Percentiles rank a stretch among this genome's conserved stretches.
phyloP scores from a whole-genome alignment of 2,797 vertebrate species.

The Protonibea diacanthus region DNA sequence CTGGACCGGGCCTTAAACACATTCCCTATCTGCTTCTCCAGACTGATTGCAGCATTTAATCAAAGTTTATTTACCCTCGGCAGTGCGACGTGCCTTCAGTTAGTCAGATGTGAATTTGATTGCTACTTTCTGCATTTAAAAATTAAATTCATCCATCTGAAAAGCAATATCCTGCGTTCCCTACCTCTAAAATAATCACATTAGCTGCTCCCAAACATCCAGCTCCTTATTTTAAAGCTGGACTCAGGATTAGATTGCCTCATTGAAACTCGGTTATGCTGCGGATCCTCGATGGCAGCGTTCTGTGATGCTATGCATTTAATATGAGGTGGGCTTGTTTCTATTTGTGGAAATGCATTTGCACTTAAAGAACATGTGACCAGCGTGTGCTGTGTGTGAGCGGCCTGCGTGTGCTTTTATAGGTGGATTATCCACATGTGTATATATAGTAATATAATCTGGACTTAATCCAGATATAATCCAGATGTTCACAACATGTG shows the following conservation, averaged over 20 bases:
- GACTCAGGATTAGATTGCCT: neutral
- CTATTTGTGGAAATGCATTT: constrained; percentile 22
- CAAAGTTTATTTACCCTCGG: constrained; percentile 8
- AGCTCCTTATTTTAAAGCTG: neutral
- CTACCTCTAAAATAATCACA: neutral
- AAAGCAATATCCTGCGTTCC: neutral
- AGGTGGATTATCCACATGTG: constrained; percentile 59
- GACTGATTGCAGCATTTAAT: constrained; percentile 6
- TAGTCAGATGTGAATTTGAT: neutral
- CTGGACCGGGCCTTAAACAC: constrained; percentile 20
- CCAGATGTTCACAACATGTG: constrained; percentile 36
- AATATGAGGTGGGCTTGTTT: neutral
- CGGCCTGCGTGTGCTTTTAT: constrained; percentile 20
- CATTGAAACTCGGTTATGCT: neutral
- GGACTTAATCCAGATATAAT: constrained; percentile 50
- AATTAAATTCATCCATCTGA: neutral
- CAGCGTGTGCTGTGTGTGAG: neutral
- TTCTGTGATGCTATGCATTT: neutral
- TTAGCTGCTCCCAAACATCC: neutral
- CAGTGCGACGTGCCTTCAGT: neutral
- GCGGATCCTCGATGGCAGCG: neutral
- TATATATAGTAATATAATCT: constrained; percentile 45
- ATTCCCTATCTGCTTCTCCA: neutral
- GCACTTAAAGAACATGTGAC: constrained; percentile 10
- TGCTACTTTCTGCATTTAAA: neutral